phyloP scores from a whole-genome alignment of 2,113 vertebrate genomes.

The Pseudolaguvia tuberculata region DNA sequence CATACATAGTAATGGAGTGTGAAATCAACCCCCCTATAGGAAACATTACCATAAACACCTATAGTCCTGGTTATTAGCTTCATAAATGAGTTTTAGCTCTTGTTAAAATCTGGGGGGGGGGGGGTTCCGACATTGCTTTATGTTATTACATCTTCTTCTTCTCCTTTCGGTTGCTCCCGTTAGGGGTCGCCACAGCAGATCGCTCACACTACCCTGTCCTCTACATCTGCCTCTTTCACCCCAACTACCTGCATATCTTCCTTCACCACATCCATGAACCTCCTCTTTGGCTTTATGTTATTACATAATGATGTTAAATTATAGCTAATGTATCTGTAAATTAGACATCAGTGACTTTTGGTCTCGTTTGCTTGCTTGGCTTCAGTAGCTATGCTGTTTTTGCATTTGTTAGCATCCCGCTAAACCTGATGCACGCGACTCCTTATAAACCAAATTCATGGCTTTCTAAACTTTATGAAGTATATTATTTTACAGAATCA shows the following conservation, averaged over 20 bases:
- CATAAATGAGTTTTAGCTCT: background rate
- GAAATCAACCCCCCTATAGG: background rate
- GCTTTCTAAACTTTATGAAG: background rate
- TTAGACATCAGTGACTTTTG: conserved; percentile 5
- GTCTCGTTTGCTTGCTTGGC: conserved; percentile 4
- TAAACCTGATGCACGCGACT: background rate
- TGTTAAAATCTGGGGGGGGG: background rate
- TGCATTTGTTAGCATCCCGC: background rate
- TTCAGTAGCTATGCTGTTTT: background rate
- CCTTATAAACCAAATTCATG: background rate
- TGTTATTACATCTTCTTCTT: too few relatives aligned
- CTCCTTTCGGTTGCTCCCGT: too few relatives aligned
- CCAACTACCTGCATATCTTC: too few relatives aligned
- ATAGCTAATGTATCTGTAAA: too few relatives aligned
- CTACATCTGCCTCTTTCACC: too few relatives aligned
- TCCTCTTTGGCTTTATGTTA: too few relatives aligned
- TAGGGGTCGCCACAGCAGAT: too few relatives aligned
- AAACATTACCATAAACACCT: background rate
- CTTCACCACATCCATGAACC: too few relatives aligned
- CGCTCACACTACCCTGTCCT: too few relatives aligned
- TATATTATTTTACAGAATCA: background rate
- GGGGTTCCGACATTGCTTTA: too few relatives aligned
- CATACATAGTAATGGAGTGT: too few relatives aligned
- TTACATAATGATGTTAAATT: too few relatives aligned
- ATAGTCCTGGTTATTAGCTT: background rate